Evolutionary conservation across 2,797 vertebrate species (phyloP).

Genomic region (Salarias fasciatus): DNA sequence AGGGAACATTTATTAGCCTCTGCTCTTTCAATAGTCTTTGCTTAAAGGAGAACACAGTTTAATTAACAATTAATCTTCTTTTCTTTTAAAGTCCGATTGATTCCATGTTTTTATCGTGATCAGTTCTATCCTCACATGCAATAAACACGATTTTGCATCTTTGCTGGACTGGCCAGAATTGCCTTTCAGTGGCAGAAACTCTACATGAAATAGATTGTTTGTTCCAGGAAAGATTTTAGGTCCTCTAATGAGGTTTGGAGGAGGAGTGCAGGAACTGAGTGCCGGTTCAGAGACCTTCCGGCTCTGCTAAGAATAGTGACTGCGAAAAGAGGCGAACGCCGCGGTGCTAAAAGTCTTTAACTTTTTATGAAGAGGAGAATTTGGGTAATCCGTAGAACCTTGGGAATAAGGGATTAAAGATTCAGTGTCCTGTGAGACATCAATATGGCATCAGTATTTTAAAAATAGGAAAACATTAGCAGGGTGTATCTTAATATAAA

Average conservation of each 20-base stretch:
- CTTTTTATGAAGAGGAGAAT: not conserved
- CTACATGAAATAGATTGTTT: constrained; percentile 21
- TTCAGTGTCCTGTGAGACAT: not conserved
- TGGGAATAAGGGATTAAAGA: constrained; percentile 5
- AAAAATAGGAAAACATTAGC: too few species aligned
- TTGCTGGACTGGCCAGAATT: constrained; percentile 9
- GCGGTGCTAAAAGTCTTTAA: too few species aligned
- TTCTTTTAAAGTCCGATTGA: constrained; percentile 28
- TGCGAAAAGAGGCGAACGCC: not conserved
- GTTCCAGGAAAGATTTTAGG: constrained; percentile 15
- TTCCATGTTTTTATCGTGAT: constrained; percentile 32
- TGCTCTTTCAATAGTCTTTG: constrained; percentile 35
- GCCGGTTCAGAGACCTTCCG: constrained; percentile 16
- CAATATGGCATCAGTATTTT: too few species aligned
- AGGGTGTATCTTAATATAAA: too few species aligned
- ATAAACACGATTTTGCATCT: constrained; percentile 30
- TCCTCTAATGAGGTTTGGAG: constrained; percentile 25
- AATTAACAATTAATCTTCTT: constrained; percentile 46
- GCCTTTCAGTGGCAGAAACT: not conserved
- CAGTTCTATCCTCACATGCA: constrained; percentile 26
- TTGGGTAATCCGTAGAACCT: constrained; percentile 10
- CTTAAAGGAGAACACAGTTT: constrained; percentile 37
- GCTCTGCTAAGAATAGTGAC: constrained; percentile 12
- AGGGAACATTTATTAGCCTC: constrained; percentile 32
- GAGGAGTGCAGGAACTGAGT: constrained; percentile 6